These are phyloP conservation scores for Aporrectodea caliginosa DNA, from an alignment of 1,140 invertebrate species.

Conservation along the genomic window DNA sequence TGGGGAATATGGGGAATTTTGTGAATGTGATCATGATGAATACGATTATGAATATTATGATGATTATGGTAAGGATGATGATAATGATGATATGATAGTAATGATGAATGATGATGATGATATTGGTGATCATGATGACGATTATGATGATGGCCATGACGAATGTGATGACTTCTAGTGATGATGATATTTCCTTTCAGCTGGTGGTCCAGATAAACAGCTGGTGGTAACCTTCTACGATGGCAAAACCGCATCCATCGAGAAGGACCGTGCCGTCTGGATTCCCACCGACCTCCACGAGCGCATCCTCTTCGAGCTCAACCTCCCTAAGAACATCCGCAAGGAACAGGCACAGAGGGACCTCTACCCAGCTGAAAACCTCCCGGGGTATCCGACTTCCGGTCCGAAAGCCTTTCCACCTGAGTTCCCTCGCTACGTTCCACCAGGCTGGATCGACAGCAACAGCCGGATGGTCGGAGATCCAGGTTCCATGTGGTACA, in stretches of 20 bases:
- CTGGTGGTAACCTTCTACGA: constrained; percentile 46
- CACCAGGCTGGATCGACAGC: constrained; percentile 28
- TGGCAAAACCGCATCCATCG: constrained; percentile 42
- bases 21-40: background rate
- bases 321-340: constrained; percentile 44
- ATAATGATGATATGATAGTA: too few species aligned
- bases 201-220: constrained; percentile 37
- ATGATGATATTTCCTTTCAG: constrained; percentile 34
- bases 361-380: constrained; percentile 42
- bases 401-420: constrained; percentile 34
- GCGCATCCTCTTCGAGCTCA: constrained; percentile 42
- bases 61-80: too few species aligned
- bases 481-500: background rate
- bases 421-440: constrained; percentile 30
- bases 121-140: too few species aligned
- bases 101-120: too few species aligned
- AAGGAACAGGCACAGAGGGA: constrained; percentile 37
- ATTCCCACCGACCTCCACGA: constrained; percentile 43
- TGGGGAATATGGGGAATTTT: background rate
- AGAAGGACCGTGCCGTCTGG: constrained; percentile 42
- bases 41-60: too few species aligned
- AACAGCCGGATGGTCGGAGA: constrained; percentile 23
- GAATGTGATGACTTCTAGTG: too few species aligned
- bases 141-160: too few species aligned
- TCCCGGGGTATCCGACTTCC: constrained; percentile 42